Evolutionary conservation across 2,797 vertebrate species (phyloP), one percentile per base, ranked within the genome.

Genomic region (Echiichthys vipera): DNA sequence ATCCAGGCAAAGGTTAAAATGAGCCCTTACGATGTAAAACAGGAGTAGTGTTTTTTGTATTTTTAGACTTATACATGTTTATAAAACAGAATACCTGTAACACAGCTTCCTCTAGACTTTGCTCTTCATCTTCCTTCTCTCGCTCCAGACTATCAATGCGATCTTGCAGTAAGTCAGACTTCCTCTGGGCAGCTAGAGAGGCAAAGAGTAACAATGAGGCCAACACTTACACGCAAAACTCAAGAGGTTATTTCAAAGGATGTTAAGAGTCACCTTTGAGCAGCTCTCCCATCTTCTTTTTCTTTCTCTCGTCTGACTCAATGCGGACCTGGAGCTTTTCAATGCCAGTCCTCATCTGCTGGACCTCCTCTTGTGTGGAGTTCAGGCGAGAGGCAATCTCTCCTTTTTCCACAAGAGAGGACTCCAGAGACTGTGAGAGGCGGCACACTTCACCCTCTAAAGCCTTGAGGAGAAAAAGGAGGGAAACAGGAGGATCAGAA

Each of bases 241-340:
- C 5, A 32, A 46, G 11, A 37, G 8, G n/a, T 36, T 9, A 15
- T n/a, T 47, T 45, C 7, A 13, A 30, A 64, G 20, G 22, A 45
- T 29, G n/a, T 14, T 6, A 17, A 43, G 4, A 3, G 9, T 77
- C 30, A 93, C 92, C 91, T 88, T 93, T 96, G 65, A 97, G 92
- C 30, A 96, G 94, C 74, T 95, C 95, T 61, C 80, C 78, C 81
- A 95, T 67, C 0, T 92, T 90, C 18, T 39, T 84, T 57, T 94
- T 96, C 91, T 95, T 96, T 78, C 93, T 95, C 84, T 98, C 96
- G 15, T 98, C 97, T 0, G 95, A 96, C 87, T 98, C 96, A 2
- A 98, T 98, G 80, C 95, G 96, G 51, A 96, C 91, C 84, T 95
- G 95, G 5, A 99, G 94, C 72, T 96, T 97, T 90, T 99, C 97